phyloP scores from a whole-genome alignment of 2,888 invertebrate species.

The Limnephilus auricula region DNA sequence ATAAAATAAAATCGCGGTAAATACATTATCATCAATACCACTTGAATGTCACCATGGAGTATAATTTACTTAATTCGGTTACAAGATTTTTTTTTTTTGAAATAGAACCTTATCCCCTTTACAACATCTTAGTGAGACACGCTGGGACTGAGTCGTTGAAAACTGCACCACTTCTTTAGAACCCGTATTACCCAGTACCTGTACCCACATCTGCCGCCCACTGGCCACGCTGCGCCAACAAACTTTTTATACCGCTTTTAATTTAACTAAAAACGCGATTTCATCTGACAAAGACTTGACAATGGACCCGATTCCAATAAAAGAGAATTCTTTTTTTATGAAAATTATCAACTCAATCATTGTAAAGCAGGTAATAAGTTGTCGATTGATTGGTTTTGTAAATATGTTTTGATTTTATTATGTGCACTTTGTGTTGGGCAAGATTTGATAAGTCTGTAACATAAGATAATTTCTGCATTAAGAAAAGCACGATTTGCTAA shows the following conservation, averaged over 20 bases:
- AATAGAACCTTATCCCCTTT: neutral
- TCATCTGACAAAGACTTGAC: neutral
- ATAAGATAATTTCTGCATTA: too few relatives aligned
- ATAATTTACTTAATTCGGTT: too few relatives aligned
- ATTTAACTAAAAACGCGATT: neutral
- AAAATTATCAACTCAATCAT: neutral
- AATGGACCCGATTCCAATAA: neutral
- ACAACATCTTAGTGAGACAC: neutral
- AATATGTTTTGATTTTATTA: neutral
- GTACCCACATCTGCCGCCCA: neutral
- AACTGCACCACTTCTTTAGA: neutral
- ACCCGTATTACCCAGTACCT: neutral
- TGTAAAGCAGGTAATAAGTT: neutral
- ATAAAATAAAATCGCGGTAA: too few relatives aligned
- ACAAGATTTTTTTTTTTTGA: too few relatives aligned
- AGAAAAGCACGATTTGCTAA: too few relatives aligned
- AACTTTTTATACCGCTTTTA: neutral
- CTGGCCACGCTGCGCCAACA: neutral
- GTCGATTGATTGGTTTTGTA: neutral
- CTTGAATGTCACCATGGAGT: too few relatives aligned
- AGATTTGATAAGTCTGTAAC: too few relatives aligned
- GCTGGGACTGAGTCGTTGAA: neutral
- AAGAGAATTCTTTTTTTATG: neutral
- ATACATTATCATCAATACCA: too few relatives aligned
- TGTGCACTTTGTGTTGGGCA: too few relatives aligned